Percentiles rank a stretch among this genome's conserved stretches.
These are phyloP conservation scores for Ophraella communa DNA, from an alignment of 2,888 invertebrate genomes.

Conservation along the genomic window DNA sequence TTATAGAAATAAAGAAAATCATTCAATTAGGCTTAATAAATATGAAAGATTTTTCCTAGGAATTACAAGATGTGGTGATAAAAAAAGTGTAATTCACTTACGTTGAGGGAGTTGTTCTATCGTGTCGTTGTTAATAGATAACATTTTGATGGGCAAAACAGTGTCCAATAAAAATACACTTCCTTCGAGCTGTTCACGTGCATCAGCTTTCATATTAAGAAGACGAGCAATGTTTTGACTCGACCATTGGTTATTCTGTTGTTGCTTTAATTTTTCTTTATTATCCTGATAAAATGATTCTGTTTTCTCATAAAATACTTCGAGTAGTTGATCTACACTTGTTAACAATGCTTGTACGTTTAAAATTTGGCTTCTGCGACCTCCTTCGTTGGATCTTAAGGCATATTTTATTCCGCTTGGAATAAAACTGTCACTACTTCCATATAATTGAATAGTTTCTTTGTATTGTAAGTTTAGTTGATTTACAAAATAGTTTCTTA, in stretches of 20 bases:
- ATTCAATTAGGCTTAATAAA: too few species aligned
- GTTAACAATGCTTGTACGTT: conserved; percentile 57
- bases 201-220: conserved; percentile 64
- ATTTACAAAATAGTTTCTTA: conserved; percentile 58
- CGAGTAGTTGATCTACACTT: conserved; percentile 57
- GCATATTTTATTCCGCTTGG: conserved; percentile 60
- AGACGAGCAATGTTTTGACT: conserved; percentile 66
- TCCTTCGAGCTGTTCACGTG: conserved; percentile 66
- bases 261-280: conserved; percentile 15
- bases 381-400: conserved; percentile 52
- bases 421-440: conserved; percentile 64
- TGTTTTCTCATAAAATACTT: conserved; percentile 50
- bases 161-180: conserved; percentile 60
- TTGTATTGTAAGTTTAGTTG: conserved; percentile 60
- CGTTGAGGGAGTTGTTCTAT: conserved; percentile 60
- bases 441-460: conserved; percentile 60
- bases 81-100: background rate
- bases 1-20: too few species aligned
- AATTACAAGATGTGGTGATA: too few species aligned
- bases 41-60: too few species aligned
- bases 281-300: conserved; percentile 43
- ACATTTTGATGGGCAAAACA: conserved; percentile 60
- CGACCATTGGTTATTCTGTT: conserved; percentile 53
- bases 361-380: conserved; percentile 50
- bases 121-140: conserved; percentile 64